Conservation (phyloP, 2,113 vertebrate genomes). For the Carassius gibelio region DNA sequence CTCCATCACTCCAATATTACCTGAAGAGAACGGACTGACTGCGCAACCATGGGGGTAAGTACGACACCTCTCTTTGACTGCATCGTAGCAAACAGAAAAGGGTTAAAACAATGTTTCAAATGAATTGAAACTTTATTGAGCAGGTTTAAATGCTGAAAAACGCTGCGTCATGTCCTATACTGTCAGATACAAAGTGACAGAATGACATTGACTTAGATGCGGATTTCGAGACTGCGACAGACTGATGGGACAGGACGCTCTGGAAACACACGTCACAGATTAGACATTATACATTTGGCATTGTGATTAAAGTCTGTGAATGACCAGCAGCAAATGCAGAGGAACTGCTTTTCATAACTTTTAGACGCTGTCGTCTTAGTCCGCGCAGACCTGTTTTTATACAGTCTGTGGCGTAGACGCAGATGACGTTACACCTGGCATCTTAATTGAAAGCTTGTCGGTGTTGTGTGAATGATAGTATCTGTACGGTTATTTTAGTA, state of each 20-base stretch:
- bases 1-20: conserved; percentile 73
- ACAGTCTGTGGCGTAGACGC: background rate
- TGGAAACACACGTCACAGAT: background rate
- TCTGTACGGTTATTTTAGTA: conserved; percentile 47
- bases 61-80: conserved; percentile 37
- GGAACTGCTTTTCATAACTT: background rate
- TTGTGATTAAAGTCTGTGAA: conserved; percentile 22
- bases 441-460: background rate
- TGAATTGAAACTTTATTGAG: background rate
- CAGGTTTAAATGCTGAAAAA: background rate
- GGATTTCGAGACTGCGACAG: conserved; percentile 73
- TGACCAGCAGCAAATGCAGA: background rate
- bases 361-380: background rate
- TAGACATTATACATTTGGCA: background rate
- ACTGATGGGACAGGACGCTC: conserved; percentile 16
- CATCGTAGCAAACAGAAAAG: background rate
- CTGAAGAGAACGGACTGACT: conserved; percentile 74
- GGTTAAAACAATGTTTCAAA: too few relatives aligned
- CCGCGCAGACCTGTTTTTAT: background rate
- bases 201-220: conserved; percentile 77
- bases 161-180: conserved; percentile 31
- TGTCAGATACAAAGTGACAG: conserved; percentile 52
- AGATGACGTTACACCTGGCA: background rate
- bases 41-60: conserved; percentile 83
- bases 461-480: background rate